Evolutionary conservation across 2,113 vertebrate genomes (phyloP).

Genomic region (Pavo muticus): DNA sequence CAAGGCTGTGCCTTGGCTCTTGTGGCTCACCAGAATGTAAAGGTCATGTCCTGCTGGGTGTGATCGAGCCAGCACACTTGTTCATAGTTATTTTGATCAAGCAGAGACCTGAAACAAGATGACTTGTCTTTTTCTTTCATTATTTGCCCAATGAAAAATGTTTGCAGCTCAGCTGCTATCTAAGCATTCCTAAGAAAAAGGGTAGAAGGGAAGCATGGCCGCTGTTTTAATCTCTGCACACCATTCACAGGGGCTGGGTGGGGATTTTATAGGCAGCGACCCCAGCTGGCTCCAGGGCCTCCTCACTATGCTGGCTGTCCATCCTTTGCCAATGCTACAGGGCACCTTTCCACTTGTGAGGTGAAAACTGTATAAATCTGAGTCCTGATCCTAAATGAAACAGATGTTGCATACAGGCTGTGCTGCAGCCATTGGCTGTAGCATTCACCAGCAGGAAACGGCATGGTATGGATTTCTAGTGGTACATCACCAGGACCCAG

Average conservation of each 20-base stretch:
- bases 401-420: not conserved
- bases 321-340: not conserved
- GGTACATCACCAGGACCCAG: not conserved
- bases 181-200: not conserved
- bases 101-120: not conserved
- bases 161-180: not conserved
- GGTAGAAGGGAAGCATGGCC: not conserved
- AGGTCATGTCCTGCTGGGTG: not conserved
- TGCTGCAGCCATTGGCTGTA: not conserved
- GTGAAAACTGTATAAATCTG: not conserved
- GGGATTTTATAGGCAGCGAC: not conserved
- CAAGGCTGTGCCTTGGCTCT: not conserved
- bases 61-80: accelerated
- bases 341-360: not conserved
- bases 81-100: not conserved
- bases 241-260: accelerated
- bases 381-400: not conserved
- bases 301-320: no score
- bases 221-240: accelerated
- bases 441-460: not conserved
- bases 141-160: not conserved
- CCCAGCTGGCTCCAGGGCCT: no score
- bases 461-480: not conserved
- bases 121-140: not conserved
- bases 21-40: not conserved